A percentile compares a stretch with the other conserved stretches of the same genome.
These are phyloP conservation scores for Hippocampus zosterae DNA, from an alignment of 2,113 vertebrate species.

Conservation along the genomic window DNA sequence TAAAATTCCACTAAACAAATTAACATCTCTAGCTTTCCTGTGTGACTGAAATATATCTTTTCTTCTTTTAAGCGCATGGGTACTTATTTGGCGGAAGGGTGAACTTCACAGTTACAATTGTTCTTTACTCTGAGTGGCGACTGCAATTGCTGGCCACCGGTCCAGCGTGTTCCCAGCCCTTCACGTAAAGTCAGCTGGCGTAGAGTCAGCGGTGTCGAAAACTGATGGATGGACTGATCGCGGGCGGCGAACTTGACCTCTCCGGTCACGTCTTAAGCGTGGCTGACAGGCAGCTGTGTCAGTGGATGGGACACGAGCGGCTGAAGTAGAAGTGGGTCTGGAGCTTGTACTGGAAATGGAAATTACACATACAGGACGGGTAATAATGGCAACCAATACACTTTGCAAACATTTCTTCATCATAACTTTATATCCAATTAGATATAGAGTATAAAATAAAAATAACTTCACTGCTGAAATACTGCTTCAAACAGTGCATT, in stretches of 20 bases:
- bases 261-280: conserved; percentile 48
- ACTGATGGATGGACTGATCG: too few species aligned
- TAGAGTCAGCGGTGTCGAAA: neutral
- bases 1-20: neutral
- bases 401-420: neutral
- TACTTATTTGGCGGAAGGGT: neutral
- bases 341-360: conserved; percentile 56
- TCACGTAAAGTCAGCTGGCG: neutral
- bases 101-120: neutral
- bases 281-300: conserved; percentile 67
- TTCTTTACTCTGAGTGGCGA: neutral
- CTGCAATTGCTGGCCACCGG: neutral
- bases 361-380: neutral
- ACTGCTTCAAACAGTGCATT: neutral
- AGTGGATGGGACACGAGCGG: conserved; percentile 65
- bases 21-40: neutral
- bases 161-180: neutral
- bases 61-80: neutral
- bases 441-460: too few species aligned
- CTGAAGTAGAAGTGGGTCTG: conserved; percentile 68
- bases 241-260: neutral
- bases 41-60: neutral
- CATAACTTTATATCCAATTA: neutral
- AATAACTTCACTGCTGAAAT: too few species aligned
- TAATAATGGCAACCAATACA: neutral